Evolutionary conservation across 2,113 vertebrate species (phyloP), one percentile per base, ranked within the genome.

Genomic region (Zosterops hypoxanthus): DNA sequence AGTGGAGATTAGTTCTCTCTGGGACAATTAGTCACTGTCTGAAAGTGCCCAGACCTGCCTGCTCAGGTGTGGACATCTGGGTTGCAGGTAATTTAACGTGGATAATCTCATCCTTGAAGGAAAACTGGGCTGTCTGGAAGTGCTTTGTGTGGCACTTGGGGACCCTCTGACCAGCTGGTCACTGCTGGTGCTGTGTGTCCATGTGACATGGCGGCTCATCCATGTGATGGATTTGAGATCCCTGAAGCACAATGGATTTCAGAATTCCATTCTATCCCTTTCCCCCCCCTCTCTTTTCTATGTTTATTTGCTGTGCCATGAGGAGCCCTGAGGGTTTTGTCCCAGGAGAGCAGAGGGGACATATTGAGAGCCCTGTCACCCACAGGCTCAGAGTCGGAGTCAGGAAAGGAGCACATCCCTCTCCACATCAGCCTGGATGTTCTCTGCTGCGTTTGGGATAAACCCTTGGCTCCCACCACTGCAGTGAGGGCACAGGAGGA

Each of bases 31-130:
- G 33, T 59, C 31, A 18, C 25, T 25, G 61, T 25, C 52, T 59
- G 44, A 21, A 59, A 21, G 34, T 42, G 70, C 42, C 17, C 71
- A 76, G 34, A 42, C 16, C 25, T 4, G 2, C 52, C 31, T 34
- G 82, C 70, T 41, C 34, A 21, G 42, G 14, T 47, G 47, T 39
- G 60, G n/a, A 29, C 42, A 31, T 36, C 13, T 2, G 11, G 47
- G 33, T n/a, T 53, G 81, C 39, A 63, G 5, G 33, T 53, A 36
- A 22, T 14, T 46, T 26, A 11, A 0, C 0, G 0, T 42, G 60
- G 50, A 59, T 50, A 50, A 76, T 44, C 25, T 52, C 42, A 49
- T 11, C 61, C 61, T 50, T 34, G 31, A 34, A 31, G 25, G 36
- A 66, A 86, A 57, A 31, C 42, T 42, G 61, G 21, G 25, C 20